Conservation (phyloP, 2,797 vertebrate genomes). For the Ambastaia sidthimunki region DNA sequence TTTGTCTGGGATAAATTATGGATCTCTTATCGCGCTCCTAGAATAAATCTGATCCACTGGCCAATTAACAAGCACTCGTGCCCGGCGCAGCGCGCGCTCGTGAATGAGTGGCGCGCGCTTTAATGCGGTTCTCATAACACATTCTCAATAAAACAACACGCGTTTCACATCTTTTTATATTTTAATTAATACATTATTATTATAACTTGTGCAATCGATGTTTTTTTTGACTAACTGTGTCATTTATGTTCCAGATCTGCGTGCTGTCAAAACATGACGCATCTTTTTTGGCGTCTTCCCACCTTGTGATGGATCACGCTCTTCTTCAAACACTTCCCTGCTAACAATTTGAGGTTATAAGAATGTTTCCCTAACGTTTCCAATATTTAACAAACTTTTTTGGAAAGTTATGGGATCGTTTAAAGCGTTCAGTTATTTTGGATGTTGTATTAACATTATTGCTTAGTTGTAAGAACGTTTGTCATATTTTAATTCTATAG, state of each 20-base stretch:
- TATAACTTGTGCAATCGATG: slow-evolving; percentile 5
- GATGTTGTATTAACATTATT: too few species aligned
- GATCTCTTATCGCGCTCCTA: slow-evolving; percentile 53
- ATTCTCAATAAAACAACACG: neutral
- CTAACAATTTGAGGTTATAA: too few species aligned
- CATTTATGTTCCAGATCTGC: neutral
- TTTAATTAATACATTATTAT: neutral
- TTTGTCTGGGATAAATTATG: slow-evolving; percentile 59
- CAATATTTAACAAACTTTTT: too few species aligned
- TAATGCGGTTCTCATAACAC: slow-evolving; percentile 15
- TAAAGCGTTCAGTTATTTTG: too few species aligned
- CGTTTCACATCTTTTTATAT: neutral
- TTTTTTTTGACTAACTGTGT: neutral
- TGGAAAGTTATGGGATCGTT: too few species aligned
- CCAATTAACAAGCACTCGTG: slow-evolving; percentile 48
- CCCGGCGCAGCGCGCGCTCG: slow-evolving; percentile 18
- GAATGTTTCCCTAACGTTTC: too few species aligned
- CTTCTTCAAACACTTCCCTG: too few species aligned
- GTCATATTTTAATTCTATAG: too few species aligned
- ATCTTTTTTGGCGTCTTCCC: neutral
- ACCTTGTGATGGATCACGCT: too few species aligned
- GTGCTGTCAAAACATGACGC: neutral
- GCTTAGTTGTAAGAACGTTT: too few species aligned
- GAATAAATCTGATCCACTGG: slow-evolving; percentile 51
- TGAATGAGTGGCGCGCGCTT: slow-evolving; percentile 13